These are phyloP conservation scores for Nerophis ophidion DNA, from an alignment of 2,113 vertebrate genomes.

Conservation along the genomic window DNA sequence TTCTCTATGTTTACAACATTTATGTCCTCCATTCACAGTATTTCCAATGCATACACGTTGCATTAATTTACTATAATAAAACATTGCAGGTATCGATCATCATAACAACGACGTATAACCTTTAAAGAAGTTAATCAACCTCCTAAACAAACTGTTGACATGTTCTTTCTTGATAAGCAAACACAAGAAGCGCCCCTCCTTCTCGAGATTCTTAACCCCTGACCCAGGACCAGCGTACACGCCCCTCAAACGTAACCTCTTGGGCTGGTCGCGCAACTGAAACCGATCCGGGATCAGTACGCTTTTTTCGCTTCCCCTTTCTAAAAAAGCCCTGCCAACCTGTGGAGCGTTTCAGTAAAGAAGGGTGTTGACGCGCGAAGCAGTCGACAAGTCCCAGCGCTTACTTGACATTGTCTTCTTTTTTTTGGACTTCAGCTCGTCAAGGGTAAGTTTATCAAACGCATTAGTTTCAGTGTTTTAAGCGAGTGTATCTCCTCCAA, in stretches of 20 bases:
- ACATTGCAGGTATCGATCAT: neutral
- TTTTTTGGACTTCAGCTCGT: neutral
- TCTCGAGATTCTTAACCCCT: conserved; percentile 1
- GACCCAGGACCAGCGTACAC: conserved; percentile 41
- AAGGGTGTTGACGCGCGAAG: conserved; percentile 56
- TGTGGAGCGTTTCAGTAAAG: conserved; percentile 57
- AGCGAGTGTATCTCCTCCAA: neutral
- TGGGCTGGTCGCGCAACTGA: neutral
- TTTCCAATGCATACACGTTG: neutral
- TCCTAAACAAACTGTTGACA: conserved; percentile 13
- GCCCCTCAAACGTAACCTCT: neutral
- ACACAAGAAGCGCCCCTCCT: conserved; percentile 17
- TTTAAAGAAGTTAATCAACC: neutral
- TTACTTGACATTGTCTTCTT: neutral
- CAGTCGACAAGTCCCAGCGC: neutral
- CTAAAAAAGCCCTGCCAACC: conserved; percentile 52
- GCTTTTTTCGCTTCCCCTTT: conserved; percentile 34
- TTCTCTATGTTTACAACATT: too few species aligned
- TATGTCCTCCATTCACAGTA: neutral
- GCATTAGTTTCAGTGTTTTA: neutral
- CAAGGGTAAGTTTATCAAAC: conserved; percentile 1
- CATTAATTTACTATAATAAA: neutral
- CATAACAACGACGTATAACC: neutral
- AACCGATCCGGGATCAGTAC: conserved; percentile 2
- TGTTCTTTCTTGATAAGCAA: conserved; percentile 28